Conservation (phyloP, 2,888 invertebrate species). For the Elegia similella region DNA sequence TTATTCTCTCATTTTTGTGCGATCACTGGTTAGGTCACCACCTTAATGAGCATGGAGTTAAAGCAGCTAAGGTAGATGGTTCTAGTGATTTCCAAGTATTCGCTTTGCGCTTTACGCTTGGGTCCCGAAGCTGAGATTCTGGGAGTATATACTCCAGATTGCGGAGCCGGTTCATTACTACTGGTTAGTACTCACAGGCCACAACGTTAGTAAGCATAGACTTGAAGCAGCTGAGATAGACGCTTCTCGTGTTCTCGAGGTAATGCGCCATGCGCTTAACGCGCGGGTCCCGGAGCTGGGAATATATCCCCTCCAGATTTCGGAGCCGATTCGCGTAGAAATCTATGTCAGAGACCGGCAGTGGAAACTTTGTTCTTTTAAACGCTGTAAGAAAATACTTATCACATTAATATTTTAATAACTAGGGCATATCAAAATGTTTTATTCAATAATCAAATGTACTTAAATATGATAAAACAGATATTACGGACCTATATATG, state of each 20-base stretch:
- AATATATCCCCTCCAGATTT: constrained; percentile 93
- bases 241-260: constrained; percentile 89
- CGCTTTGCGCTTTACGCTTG: too few species aligned
- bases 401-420: too few species aligned
- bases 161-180: too few species aligned
- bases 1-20: too few species aligned
- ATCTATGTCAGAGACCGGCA: constrained; percentile 86
- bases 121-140: too few species aligned
- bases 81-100: too few species aligned
- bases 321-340: constrained; percentile 90
- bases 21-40: too few species aligned
- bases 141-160: too few species aligned
- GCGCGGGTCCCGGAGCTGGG: constrained; percentile 91
- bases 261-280: constrained; percentile 92
- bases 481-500: constrained; percentile 78
- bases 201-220: constrained; percentile 89
- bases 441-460: too few species aligned
- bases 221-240: constrained; percentile 89
- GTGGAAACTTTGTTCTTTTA: constrained; percentile 85
- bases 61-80: too few species aligned
- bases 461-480: neutral
- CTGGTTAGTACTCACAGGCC: constrained; percentile 75
- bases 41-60: too few species aligned
- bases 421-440: too few species aligned
- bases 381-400: constrained; percentile 69